Conservation (phyloP, 2,888 invertebrate species). For the Xestia ashworthii region DNA sequence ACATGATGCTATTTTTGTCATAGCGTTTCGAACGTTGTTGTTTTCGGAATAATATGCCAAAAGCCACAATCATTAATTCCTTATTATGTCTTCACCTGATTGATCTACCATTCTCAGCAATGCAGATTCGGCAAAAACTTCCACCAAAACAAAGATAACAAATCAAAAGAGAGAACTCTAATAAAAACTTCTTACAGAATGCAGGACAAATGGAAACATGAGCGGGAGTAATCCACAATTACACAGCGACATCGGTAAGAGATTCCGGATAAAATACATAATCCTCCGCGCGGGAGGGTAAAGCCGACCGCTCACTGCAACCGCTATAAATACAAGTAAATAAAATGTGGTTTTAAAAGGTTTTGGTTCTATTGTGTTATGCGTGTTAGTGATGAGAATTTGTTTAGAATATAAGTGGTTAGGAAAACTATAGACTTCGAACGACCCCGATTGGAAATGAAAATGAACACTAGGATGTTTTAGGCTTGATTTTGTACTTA, state of each 20-base stretch:
- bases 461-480: not conserved
- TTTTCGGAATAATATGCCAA: not conserved
- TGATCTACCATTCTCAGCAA: slow-evolving; percentile 4
- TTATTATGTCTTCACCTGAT: not conserved
- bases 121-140: slow-evolving; percentile 27
- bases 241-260: slow-evolving; percentile 87
- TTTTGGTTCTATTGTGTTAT: slow-evolving; percentile 36
- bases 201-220: slow-evolving; percentile 85
- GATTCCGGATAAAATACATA: slow-evolving; percentile 87
- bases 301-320: slow-evolving; percentile 65
- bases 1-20: not conserved
- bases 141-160: slow-evolving; percentile 22
- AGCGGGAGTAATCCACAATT: slow-evolving; percentile 87
- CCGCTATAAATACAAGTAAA: slow-evolving; percentile 60
- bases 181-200: slow-evolving; percentile 62
- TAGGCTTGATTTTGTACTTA: not conserved
- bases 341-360: slow-evolving; percentile 56
- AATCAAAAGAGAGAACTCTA: slow-evolving; percentile 51
- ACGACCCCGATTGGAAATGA: not conserved
- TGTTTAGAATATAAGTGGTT: not conserved
- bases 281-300: slow-evolving; percentile 75
- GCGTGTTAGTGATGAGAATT: slow-evolving; percentile 21
- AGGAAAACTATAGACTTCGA: not conserved
- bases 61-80: not conserved
- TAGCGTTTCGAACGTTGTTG: not conserved